A percentile compares a stretch with the other conserved stretches of the same genome.
Conservation (phyloP, 1,140 invertebrate genomes). For the Ceratosolen solmsi region DNA sequence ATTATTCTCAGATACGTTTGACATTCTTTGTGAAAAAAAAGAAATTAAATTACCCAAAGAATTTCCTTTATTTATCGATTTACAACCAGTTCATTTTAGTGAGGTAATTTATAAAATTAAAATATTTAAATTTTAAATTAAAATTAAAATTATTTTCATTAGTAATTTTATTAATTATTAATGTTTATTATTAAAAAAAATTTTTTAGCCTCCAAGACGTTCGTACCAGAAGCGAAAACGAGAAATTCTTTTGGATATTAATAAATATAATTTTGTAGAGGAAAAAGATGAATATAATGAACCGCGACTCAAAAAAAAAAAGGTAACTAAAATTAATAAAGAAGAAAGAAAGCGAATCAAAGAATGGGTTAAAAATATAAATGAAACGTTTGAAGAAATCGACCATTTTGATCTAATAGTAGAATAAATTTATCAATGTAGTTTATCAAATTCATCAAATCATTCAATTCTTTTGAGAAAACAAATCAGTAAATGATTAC, state of each 20-base stretch:
- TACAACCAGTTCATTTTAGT: constrained; percentile 62
- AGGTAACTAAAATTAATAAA: constrained; percentile 46
- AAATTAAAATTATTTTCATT: constrained; percentile 5
- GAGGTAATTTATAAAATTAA: constrained; percentile 54
- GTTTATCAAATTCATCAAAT: background rate
- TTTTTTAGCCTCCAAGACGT: constrained; percentile 61
- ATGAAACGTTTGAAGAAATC: constrained; percentile 64
- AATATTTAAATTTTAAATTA: background rate
- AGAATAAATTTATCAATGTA: constrained; percentile 53
- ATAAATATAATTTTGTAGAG: constrained; percentile 27
- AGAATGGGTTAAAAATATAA: constrained; percentile 62
- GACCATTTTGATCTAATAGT: constrained; percentile 63
- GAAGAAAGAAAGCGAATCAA: constrained; percentile 57
- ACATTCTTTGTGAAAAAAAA: constrained; percentile 55
- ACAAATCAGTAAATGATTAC: no score
- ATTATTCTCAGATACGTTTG: constrained; percentile 64
- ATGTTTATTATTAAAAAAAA: background rate
- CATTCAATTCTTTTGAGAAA: no score
- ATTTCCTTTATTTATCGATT: constrained; percentile 61
- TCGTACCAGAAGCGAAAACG: constrained; percentile 64
- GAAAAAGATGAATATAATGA: constrained; percentile 40
- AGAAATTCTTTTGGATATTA: constrained; percentile 36
- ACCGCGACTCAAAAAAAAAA: constrained; percentile 56
- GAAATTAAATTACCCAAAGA: constrained; percentile 31
- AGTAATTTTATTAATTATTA: background rate